Conservation (phyloP, 2,888 invertebrate species). For the Acheta domesticus region DNA sequence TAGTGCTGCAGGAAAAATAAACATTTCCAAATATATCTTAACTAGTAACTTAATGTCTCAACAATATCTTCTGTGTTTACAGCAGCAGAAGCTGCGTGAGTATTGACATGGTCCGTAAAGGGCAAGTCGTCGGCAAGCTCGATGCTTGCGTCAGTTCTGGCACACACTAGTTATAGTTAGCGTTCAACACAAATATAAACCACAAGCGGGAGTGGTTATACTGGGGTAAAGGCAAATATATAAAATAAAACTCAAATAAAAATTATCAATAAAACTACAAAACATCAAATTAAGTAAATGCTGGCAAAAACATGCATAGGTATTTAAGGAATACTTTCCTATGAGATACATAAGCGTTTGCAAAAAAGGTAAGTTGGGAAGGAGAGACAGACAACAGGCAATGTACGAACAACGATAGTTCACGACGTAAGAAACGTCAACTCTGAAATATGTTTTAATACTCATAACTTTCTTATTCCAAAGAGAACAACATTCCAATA, state of each 20-base stretch:
- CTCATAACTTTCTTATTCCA: no score
- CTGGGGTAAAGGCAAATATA: background rate
- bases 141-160: background rate
- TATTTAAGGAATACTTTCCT: constrained; percentile 20
- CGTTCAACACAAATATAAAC: background rate
- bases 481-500: no score
- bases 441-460: no score
- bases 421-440: no score
- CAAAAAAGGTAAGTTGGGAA: background rate
- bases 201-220: background rate
- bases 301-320: background rate
- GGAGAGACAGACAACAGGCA: background rate
- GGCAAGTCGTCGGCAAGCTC: background rate
- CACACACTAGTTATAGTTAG: background rate
- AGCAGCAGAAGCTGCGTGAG: background rate
- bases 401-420: background rate
- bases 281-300: constrained; percentile 3
- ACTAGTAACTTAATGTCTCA: background rate
- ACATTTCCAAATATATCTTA: background rate
- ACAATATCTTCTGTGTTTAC: constrained; percentile 18
- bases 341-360: constrained; percentile 19
- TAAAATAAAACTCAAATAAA: constrained; percentile 23
- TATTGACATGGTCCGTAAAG: background rate
- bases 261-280: constrained; percentile 26
- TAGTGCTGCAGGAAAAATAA: constrained; percentile 1